Evolutionary conservation across 2,888 invertebrate genomes (phyloP), one percentile per base, ranked within the genome.

Genomic region (Drosophila limbata): DNA sequence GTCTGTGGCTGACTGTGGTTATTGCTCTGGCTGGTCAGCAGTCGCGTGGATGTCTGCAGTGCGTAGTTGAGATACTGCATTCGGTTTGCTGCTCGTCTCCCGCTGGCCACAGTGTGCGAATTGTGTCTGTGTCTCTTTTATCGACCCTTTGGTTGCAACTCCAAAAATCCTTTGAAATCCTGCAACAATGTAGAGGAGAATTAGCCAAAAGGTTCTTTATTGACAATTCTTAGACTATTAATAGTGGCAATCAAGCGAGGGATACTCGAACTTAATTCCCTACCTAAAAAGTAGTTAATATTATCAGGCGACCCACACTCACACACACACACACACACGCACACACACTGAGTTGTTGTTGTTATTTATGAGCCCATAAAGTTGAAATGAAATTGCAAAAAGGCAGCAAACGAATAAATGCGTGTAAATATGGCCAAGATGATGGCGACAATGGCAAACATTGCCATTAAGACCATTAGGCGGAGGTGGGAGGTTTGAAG

Each of bases 21-120:
- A 62, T 79, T 71, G 79, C 81, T 74, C 72, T 88, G 88, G 79
- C 81, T 84, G 82, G 76, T 84, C 84, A 90, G 85, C 88, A 90
- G 86, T 85, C 91, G 91, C 83, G 91, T 90, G 85, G 91, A 90
- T 85, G 91, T 89, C 86, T 91, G 90, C 77, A 91, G 82, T 67
- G 91, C 91, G 89, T 91, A 86, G 73, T 83, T 91, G 67, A 91
- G 87, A 91, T 88, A 91, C 91, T 91, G 91, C 91, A 91, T 91
- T 91, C 91, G 91, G 90, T 79, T 90, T 79, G 84, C 70, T 89
- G 67, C 77, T 88, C 69, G 69, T 84, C 77, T 77, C 73, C 66
- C 67, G 69, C 88, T 87, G 82, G 89, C 84, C 84, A 84, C 84
- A 81, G 84, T 84, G 84, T 84, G 84, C 84, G 72, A 84, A 84